A percentile compares a stretch with the other conserved stretches of the same genome.
Conservation (phyloP, 2,888 invertebrate species). For the Deilephila porcellus region DNA sequence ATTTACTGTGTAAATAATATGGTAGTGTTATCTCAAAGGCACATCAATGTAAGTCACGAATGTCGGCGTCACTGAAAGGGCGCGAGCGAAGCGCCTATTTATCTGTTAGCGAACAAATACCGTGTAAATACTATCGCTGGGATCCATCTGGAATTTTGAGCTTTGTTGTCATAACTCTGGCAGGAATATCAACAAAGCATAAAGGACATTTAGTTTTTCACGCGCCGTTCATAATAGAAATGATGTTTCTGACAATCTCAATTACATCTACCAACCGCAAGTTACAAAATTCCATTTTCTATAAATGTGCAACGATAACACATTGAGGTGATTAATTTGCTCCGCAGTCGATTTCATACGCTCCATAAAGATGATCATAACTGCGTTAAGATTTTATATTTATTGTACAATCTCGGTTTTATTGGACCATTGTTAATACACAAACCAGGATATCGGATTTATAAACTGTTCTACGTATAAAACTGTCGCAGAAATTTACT, state of each 20-base stretch:
- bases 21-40: slow-evolving; percentile 67
- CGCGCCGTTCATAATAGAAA: no score
- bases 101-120: slow-evolving; percentile 59
- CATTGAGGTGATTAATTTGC: slow-evolving; percentile 23
- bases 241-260: no score
- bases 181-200: neutral
- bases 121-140: slow-evolving; percentile 50
- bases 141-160: neutral
- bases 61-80: slow-evolving; percentile 68
- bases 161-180: neutral
- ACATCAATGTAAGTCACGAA: slow-evolving; percentile 75
- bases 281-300: slow-evolving; percentile 30
- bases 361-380: slow-evolving; percentile 46
- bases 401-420: slow-evolving; percentile 44
- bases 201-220: no score
- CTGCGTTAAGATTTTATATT: slow-evolving; percentile 42
- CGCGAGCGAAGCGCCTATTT: slow-evolving; percentile 58
- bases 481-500: slow-evolving; percentile 8
- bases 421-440: slow-evolving; percentile 42
- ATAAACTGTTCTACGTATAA: slow-evolving; percentile 28
- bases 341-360: slow-evolving; percentile 39
- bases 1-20: slow-evolving; percentile 67
- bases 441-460: slow-evolving; percentile 35
- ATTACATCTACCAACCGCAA: neutral
- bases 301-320: slow-evolving; percentile 48